Base-by-base conservation (phyloP, 1,140 invertebrate species). In the Drosophila cardini region DNA sequence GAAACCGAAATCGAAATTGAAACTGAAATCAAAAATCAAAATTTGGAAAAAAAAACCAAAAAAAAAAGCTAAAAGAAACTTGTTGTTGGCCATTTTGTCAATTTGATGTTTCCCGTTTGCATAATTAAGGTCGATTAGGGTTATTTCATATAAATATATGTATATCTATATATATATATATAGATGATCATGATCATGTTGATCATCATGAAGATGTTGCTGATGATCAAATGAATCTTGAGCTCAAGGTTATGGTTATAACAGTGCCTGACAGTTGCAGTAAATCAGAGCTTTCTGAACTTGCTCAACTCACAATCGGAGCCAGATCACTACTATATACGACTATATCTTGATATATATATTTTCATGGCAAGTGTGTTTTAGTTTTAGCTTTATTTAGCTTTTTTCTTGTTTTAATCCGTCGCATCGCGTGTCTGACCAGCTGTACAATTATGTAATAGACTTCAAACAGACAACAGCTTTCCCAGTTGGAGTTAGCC, bases 61-160 rank as follows among this genome's bases (percentile, higher is more conserved):
- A 26, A 26, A 26, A 26, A 26, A 26, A 26, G 21, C 26, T 3
- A 42, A 40, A 42, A 15, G 46, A 77, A 60, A 78, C 63, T 18
- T 43, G 30, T 42, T 48, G 40, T 53, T 75, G 61, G 52, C 53
- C 46, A 68, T 45, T 69, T 73, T 69, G 71, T 46, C 70, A 72
- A 72, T 53, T 42, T 56, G 43, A 45, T 58, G 52, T 18, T 62
- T 60, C 69, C 52, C 81, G 77, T 81, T 87, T 85, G 82, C 82
- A 85, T 85, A 85, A 85, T 85, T 87, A 85, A 82, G 82, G 82
- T 86, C 82, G 83, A 85, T 87, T 85, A 87, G 79, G 83, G 78
- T 72, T 76, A 62, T 68, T 72, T 86, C 73, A 46, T 55, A 26
- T 64, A 52, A 57, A 61, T 30, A 21, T 26, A 26, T 26, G 5